phyloP scores from a whole-genome alignment of 2,113 vertebrate species.

The Psettodes erumei region DNA sequence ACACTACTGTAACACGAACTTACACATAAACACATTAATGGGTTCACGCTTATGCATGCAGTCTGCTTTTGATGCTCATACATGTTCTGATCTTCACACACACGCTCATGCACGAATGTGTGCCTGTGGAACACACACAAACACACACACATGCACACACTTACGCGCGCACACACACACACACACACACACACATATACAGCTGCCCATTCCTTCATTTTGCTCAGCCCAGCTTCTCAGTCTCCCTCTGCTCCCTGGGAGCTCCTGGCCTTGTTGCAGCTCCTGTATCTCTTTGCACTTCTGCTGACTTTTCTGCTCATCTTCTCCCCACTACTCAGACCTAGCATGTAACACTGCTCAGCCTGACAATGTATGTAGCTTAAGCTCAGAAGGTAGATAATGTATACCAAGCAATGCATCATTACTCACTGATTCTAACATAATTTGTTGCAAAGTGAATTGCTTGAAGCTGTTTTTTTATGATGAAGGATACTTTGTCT shows the following conservation, averaged over 20 bases:
- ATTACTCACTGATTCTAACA: conserved; percentile 43
- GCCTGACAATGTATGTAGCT: conserved; percentile 22
- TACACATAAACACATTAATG: conserved; percentile 30
- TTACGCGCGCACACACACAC: background rate
- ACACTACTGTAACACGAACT: background rate
- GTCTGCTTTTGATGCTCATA: conserved; percentile 35
- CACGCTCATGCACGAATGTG: background rate
- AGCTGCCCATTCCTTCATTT: conserved; percentile 23
- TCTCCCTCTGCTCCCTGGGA: conserved; percentile 30
- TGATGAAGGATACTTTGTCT: conserved; percentile 22
- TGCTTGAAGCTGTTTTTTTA: conserved; percentile 32
- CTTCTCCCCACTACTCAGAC: conserved; percentile 20
- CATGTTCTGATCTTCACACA: conserved; percentile 30
- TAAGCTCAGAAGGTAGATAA: conserved; percentile 22
- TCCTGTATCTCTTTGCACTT: conserved; percentile 25
- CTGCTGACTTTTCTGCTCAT: conserved; percentile 28
- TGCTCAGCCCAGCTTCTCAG: conserved; percentile 39
- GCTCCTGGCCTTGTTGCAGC: conserved; percentile 52
- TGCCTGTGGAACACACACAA: background rate
- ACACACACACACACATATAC: conserved; percentile 9
- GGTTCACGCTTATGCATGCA: conserved; percentile 32
- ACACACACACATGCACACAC: background rate
- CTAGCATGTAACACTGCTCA: conserved; percentile 11
- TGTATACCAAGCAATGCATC: conserved; percentile 20
- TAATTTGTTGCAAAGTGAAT: conserved; percentile 33